Percentiles rank a stretch among this genome's conserved stretches.
These are phyloP conservation scores for Drosophila bocki DNA, from an alignment of 1,140 invertebrate species.

Conservation along the genomic window DNA sequence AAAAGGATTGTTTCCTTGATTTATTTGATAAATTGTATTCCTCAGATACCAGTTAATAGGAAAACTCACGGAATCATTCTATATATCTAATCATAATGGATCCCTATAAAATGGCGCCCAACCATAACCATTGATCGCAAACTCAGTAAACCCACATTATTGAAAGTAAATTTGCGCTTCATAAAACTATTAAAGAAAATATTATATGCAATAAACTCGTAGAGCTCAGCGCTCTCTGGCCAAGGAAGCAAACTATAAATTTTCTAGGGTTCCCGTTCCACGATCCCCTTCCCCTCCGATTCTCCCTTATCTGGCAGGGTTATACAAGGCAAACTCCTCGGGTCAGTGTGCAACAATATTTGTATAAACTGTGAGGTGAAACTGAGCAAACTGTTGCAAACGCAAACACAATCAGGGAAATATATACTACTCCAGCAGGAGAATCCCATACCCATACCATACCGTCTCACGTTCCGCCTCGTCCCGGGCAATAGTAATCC, in stretches of 20 bases:
- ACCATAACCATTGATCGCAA: background rate
- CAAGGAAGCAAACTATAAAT: conserved; percentile 72
- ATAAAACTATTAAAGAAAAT: conserved; percentile 70
- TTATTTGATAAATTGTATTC: background rate
- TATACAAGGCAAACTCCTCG: conserved; percentile 46
- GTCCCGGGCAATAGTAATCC: conserved; percentile 21
- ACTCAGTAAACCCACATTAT: conserved; percentile 43
- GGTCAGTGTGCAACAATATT: conserved; percentile 82
- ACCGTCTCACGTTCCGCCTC: too few species aligned
- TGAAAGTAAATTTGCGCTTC: conserved; percentile 61
- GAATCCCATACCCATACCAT: background rate
- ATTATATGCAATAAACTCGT: conserved; percentile 71
- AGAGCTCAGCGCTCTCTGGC: background rate
- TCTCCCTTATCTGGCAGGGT: conserved; percentile 66
- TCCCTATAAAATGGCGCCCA: background rate
- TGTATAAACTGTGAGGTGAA: conserved; percentile 68
- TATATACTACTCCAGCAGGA: conserved; percentile 14
- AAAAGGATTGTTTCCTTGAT: background rate
- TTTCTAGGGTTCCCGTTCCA: conserved; percentile 25
- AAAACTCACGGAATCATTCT: background rate
- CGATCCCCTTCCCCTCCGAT: background rate
- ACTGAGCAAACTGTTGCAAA: conserved; percentile 58
- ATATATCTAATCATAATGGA: background rate
- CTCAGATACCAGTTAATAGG: background rate
- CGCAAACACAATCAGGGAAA: conserved; percentile 41